Evolutionary conservation across 2,888 invertebrate genomes (phyloP), one percentile per base, ranked within the genome.

Genomic region (Danaus chrysippus): DNA sequence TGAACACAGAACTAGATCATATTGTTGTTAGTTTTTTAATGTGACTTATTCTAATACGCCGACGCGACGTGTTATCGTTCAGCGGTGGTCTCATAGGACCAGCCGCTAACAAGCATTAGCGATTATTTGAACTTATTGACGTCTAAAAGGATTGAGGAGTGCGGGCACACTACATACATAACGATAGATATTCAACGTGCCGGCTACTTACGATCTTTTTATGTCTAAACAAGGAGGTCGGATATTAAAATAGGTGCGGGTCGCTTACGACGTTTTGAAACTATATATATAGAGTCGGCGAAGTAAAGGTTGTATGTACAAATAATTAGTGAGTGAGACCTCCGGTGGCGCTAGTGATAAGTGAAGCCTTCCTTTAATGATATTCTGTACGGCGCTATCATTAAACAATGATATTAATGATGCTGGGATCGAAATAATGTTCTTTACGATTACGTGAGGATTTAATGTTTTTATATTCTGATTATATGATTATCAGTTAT

Each of bases 251-350:
- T n/a, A 46, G 8, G 49, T 17, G 11, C 49, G 23, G 23, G 23
- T 49, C 17, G 17, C 17, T 15, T 17, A 15, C 10, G 8, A 9
- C 10, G 15, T n/a, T 46, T 12, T 46, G 2, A 12, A 9, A n/a
- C 13, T 46, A 49, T 34, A 49, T 11, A 17, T 49, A 49, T 17
- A 83, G 75, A 83, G 69, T 79, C 87, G 88, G 87, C 73, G 68
- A 67, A 73, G 79, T 72, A 84, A 87, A 86, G 83, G 77, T 69
- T 83, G 84, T 91, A 80, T 90, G 82, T 77, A 70, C 72, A 76
- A 83, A 72, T 84, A 80, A 87, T 90, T 91, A 91, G 89, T 77
- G 75, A 67, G 63, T 67, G 76, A 74, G 86, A 87, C 87, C 89
- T 82, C 88, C 88, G 71, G 87, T 84, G 90, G 88, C 88, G 88